phyloP scores from a whole-genome alignment of 2,888 invertebrate genomes.

The Dryobota labecula region DNA sequence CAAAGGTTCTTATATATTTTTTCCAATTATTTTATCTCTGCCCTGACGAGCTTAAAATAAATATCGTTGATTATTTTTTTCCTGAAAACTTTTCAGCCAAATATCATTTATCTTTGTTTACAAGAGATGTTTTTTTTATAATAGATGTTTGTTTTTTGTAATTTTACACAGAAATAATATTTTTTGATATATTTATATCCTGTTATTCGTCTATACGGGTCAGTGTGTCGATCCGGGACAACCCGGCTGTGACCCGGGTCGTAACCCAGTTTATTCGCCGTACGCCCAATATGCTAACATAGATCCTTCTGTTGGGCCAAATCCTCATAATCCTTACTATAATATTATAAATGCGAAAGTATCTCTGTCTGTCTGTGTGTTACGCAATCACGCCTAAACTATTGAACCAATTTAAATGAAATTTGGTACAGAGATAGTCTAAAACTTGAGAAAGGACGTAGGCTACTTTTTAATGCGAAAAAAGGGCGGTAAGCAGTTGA shows the following conservation, averaged over 20 bases:
- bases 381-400: too few relatives aligned
- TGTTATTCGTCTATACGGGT: conserved; percentile 63
- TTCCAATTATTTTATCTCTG: neutral
- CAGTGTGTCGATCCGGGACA: conserved; percentile 73
- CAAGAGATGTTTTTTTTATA: too few relatives aligned
- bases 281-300: conserved; percentile 16
- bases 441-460: too few relatives aligned
- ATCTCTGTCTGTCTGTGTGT: too few relatives aligned
- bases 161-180: conserved; percentile 3
- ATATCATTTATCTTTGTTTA: too few relatives aligned
- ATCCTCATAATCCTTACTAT: neutral
- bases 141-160: neutral
- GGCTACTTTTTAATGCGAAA: too few relatives aligned
- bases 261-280: conserved; percentile 55
- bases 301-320: conserved; percentile 10
- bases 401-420: too few relatives aligned
- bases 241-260: conserved; percentile 69
- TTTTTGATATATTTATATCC: conserved; percentile 38
- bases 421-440: too few relatives aligned
- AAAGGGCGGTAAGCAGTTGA: too few relatives aligned
- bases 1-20: neutral
- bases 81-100: neutral
- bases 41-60: neutral
- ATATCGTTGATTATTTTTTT: neutral
- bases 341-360: too few relatives aligned